These are phyloP conservation scores for Botrylloides violaceus DNA, from an alignment of 23 tunicate genomes.

Conservation along the genomic window DNA sequence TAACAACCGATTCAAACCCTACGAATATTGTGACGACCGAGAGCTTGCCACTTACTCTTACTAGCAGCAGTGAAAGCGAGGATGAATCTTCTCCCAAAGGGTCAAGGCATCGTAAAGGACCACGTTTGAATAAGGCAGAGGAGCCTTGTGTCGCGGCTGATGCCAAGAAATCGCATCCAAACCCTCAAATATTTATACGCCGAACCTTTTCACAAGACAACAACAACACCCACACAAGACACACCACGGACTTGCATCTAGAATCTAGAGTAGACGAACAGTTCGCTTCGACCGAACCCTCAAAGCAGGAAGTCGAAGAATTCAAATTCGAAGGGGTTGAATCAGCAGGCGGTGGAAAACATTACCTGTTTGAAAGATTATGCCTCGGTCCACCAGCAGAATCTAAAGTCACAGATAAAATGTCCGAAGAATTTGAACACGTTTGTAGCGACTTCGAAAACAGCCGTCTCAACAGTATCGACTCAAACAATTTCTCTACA, in stretches of 20 bases:
- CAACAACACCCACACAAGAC: not conserved
- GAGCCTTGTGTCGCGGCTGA: not conserved
- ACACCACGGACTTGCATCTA: constrained; percentile 4
- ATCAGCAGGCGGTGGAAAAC: constrained; percentile 2
- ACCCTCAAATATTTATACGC: not conserved
- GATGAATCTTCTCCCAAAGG: not conserved
- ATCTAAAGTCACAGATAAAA: constrained; percentile 18
- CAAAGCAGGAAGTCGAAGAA: not conserved
- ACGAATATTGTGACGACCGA: constrained; percentile 27
- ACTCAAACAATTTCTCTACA: constrained; percentile 15
- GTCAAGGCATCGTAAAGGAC: not conserved
- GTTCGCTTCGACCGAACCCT: not conserved
- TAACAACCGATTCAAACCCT: not conserved
- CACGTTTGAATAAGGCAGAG: not conserved
- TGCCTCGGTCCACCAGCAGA: constrained; percentile 11
- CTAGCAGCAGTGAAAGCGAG: constrained; percentile 43
- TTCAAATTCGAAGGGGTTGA: constrained; percentile 7
- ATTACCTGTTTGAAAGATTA: constrained; percentile 11
- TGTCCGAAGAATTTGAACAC: constrained; percentile 45
- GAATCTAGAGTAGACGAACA: constrained; percentile 10
- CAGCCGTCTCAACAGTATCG: constrained; percentile 1
- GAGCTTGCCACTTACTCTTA: constrained; percentile 32
- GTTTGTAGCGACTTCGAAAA: constrained; percentile 49
- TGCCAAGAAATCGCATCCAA: not conserved
- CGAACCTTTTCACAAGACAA: constrained; percentile 8